Evolutionary conservation across 2,888 invertebrate genomes (phyloP).

Genomic region (Xylota sylvarum): DNA sequence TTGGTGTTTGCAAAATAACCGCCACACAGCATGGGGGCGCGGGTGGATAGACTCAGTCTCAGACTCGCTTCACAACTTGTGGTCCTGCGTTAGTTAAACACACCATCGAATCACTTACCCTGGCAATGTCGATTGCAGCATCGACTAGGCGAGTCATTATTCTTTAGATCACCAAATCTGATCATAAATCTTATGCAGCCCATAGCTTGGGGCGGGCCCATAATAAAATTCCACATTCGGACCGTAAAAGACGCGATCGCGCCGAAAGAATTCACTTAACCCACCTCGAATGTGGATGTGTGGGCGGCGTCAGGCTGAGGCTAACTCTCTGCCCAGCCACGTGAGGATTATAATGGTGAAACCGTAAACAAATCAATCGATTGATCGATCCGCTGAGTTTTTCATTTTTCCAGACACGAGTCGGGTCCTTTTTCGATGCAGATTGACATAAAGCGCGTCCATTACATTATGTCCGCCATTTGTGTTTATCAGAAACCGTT

Average conservation of each 20-base stretch:
- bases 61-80: slow-evolving; percentile 41
- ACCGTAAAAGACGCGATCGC: slow-evolving; percentile 38
- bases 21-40: slow-evolving; percentile 57
- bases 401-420: slow-evolving; percentile 57
- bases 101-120: slow-evolving; percentile 21
- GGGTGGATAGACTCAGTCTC: slow-evolving; percentile 31
- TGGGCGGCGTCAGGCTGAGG: slow-evolving; percentile 32
- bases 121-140: slow-evolving; percentile 47
- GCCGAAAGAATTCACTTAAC: slow-evolving; percentile 60
- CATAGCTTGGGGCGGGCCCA: slow-evolving; percentile 25
- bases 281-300: slow-evolving; percentile 36
- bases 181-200: slow-evolving; percentile 53
- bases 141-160: slow-evolving; percentile 43
- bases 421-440: slow-evolving; percentile 29
- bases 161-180: slow-evolving; percentile 62
- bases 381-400: slow-evolving; percentile 60
- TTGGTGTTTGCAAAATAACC: slow-evolving; percentile 56
- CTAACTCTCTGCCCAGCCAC: slow-evolving; percentile 26
- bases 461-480: slow-evolving; percentile 56
- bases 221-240: slow-evolving; percentile 65
- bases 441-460: slow-evolving; percentile 64
- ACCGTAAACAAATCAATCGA: slow-evolving; percentile 71
- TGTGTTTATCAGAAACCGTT: slow-evolving; percentile 66
- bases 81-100: slow-evolving; percentile 48
- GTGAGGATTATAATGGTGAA: slow-evolving; percentile 55